Conservation (phyloP, 2,797 vertebrate species). For the Phyllotis vaccarum region DNA sequence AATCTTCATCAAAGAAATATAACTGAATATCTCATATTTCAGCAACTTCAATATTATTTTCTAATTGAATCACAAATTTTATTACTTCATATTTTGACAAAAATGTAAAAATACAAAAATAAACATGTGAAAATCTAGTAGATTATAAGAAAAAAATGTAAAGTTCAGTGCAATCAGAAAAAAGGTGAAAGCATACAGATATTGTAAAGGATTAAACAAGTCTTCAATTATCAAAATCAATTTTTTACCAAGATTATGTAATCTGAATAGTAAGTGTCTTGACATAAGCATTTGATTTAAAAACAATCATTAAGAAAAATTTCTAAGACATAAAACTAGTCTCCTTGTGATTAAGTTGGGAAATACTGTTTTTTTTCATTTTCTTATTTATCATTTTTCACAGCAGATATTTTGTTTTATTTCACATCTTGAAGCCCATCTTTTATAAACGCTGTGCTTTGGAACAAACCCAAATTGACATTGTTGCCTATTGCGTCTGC, state of each 20-base stretch:
- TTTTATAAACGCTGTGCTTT: constrained; percentile 28
- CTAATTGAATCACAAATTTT: constrained; percentile 52
- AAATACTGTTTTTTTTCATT: neutral
- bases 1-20: constrained; percentile 39
- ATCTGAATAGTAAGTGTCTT: neutral
- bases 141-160: neutral
- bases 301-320: neutral
- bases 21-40: constrained; percentile 48
- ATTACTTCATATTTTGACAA: constrained; percentile 40
- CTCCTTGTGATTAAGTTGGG: neutral
- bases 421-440: neutral
- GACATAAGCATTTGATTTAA: neutral
- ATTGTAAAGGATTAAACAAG: constrained; percentile 2
- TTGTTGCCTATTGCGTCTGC: neutral
- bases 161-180: constrained; percentile 5
- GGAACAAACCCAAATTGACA: neutral
- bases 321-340: neutral
- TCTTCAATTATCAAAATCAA: constrained; percentile 51
- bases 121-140: constrained; percentile 41
- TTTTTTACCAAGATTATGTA: neutral
- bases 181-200: neutral
- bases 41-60: constrained; percentile 35
- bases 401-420: neutral
- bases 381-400: neutral
- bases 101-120: constrained; percentile 46